phyloP scores from a whole-genome alignment of 2,888 invertebrate species.

The Oligia strigilis region DNA sequence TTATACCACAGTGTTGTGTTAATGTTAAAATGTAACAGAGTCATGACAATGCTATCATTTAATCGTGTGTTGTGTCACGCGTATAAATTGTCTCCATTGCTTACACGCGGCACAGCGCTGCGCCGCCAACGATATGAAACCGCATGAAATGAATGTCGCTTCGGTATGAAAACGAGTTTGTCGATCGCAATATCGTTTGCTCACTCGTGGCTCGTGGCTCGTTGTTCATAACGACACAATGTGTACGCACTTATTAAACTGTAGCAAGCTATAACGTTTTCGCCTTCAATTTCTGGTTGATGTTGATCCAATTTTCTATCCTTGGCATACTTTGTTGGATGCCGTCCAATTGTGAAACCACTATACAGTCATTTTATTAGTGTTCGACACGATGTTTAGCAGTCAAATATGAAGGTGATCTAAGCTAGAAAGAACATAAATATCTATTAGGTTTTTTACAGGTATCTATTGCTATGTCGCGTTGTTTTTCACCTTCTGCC shows the following conservation, averaged over 20 bases:
- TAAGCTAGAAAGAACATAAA: not conserved
- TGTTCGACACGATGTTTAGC: constrained; percentile 31
- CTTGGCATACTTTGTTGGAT: constrained; percentile 48
- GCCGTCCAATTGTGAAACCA: constrained; percentile 47
- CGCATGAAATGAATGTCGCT: constrained; percentile 66
- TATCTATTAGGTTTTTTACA: not conserved
- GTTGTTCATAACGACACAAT: constrained; percentile 64
- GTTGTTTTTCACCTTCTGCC: constrained; percentile 45
- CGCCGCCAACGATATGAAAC: constrained; percentile 65
- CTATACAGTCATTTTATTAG: constrained; percentile 30
- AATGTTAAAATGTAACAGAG: constrained; percentile 44
- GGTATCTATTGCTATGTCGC: not conserved
- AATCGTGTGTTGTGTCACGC: constrained; percentile 49
- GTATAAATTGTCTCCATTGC: constrained; percentile 65
- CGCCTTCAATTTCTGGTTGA: constrained; percentile 51
- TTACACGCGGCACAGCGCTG: constrained; percentile 60
- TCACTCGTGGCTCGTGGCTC: constrained; percentile 61
- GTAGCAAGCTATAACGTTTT: constrained; percentile 51
- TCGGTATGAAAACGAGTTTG: constrained; percentile 65
- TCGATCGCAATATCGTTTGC: constrained; percentile 68
- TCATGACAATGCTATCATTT: constrained; percentile 52
- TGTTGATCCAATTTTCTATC: constrained; percentile 44
- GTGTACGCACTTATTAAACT: constrained; percentile 66
- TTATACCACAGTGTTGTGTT: constrained; percentile 49
- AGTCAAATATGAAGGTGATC: constrained; percentile 23